phyloP scores from a whole-genome alignment of 2,113 vertebrate species.

The Panthera tigris region DNA sequence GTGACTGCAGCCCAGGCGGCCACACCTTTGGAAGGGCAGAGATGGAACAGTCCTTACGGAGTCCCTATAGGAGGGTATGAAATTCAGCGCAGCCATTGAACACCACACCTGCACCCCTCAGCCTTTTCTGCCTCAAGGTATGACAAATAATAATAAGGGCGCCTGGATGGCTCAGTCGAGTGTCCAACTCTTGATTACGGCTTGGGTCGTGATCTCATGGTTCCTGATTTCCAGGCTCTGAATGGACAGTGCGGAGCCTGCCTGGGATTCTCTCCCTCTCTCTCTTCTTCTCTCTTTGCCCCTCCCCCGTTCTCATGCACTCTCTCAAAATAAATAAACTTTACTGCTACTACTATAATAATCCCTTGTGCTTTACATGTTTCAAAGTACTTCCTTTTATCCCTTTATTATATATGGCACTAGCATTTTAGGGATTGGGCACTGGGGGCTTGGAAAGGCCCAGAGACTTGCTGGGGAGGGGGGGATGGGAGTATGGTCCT shows the following conservation, averaged over 20 bases:
- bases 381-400: neutral
- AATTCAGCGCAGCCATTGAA: neutral
- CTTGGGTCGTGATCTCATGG: no score
- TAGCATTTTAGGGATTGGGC: neutral
- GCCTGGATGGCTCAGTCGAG: no score
- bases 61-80: neutral
- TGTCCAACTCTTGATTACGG: no score
- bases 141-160: neutral
- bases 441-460: neutral
- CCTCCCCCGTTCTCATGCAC: no score
- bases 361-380: neutral
- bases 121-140: neutral
- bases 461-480: neutral
- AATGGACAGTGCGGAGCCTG: no score
- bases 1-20: neutral
- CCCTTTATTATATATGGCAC: neutral
- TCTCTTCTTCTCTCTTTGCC: no score
- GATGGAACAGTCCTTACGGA: neutral
- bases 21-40: neutral
- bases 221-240: no score
- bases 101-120: neutral
- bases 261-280: no score
- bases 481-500: no score
- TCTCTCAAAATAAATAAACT: no score
- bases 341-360: neutral